Evolutionary conservation across 2,797 vertebrate genomes (phyloP).

Genomic region (Onychomys leucogaster): DNA sequence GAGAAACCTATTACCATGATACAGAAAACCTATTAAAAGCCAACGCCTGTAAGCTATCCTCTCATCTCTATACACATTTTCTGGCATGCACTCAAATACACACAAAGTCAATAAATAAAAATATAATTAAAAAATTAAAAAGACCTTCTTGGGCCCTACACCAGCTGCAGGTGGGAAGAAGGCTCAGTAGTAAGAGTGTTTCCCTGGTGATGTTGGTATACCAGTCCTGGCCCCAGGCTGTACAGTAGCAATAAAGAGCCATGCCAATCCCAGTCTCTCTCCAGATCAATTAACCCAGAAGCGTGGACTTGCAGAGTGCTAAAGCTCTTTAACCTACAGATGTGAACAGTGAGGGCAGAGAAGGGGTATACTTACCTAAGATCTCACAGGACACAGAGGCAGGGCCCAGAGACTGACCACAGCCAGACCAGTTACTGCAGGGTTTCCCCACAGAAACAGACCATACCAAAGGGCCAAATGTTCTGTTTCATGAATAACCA

Average conservation of each 20-base stretch:
- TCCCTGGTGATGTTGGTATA: background rate
- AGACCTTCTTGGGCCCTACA: background rate
- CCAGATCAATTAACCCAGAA: background rate
- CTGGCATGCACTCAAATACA: background rate
- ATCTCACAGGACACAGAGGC: background rate
- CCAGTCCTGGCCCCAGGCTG: background rate
- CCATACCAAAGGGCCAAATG: background rate
- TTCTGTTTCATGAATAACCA: background rate
- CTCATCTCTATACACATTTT: background rate
- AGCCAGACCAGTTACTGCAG: background rate
- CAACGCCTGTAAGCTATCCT: background rate
- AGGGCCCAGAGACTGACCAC: background rate
- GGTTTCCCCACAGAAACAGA: background rate
- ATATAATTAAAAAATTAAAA: background rate
- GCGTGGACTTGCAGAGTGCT: background rate
- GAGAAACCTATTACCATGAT: background rate
- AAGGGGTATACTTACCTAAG: background rate
- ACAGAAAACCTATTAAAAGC: background rate
- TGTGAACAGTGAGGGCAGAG: background rate
- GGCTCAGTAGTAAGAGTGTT: background rate
- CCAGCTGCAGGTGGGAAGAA: background rate
- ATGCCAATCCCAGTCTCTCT: background rate
- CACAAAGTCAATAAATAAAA: background rate
- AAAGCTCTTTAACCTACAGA: background rate
- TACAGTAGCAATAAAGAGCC: background rate